Evolutionary conservation across 1,140 invertebrate species (phyloP).

Genomic region (Diachasmimorpha longicaudata): DNA sequence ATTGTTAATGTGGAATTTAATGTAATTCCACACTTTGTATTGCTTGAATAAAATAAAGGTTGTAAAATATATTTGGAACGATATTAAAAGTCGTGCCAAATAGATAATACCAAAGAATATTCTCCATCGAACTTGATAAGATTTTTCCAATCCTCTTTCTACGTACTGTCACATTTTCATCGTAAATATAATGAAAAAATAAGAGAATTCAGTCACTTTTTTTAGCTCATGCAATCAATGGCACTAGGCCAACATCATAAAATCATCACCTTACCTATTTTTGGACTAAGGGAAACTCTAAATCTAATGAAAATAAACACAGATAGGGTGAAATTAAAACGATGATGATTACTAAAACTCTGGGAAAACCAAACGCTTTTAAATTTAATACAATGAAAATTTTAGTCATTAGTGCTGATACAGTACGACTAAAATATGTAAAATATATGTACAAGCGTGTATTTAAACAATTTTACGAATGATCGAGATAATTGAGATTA

Average conservation of each 20-base stretch:
- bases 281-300: background rate
- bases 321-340: conserved; percentile 20
- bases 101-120: background rate
- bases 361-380: conserved; percentile 53
- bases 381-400: conserved; percentile 28
- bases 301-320: conserved; percentile 4
- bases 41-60: too few relatives aligned
- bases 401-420: conserved; percentile 12
- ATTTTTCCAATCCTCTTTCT: background rate
- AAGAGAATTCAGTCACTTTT: background rate
- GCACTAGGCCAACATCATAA: too few relatives aligned
- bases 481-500: background rate
- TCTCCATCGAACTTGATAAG: background rate
- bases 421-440: conserved; percentile 14
- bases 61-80: background rate
- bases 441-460: conserved; percentile 19
- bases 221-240: background rate
- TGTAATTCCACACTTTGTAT: too few relatives aligned
- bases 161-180: background rate
- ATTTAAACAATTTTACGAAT: background rate
- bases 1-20: too few relatives aligned
- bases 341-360: conserved; percentile 28
- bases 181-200: background rate
- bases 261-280: background rate
- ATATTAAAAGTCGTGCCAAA: background rate